phyloP scores from a whole-genome alignment of 2,113 vertebrate genomes.

The Cervus canadensis region DNA sequence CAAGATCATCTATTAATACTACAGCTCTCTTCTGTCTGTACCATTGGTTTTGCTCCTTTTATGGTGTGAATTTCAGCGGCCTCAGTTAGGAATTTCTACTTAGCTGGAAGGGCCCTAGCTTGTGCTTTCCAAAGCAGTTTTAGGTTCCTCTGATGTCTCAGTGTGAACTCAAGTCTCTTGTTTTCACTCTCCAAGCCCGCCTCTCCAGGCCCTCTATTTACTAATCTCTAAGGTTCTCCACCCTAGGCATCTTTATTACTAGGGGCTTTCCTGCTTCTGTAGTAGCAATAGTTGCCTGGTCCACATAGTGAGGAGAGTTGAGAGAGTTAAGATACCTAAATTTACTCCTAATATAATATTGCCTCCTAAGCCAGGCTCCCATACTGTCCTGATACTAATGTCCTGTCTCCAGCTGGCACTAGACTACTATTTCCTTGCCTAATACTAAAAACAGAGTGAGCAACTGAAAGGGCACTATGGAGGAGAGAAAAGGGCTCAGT shows the following conservation, averaged over 20 bases:
- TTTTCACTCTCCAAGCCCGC: neutral
- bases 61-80: neutral
- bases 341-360: neutral
- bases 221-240: neutral
- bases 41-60: neutral
- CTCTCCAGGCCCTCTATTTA: neutral
- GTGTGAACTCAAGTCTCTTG: neutral
- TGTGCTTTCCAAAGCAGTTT: neutral
- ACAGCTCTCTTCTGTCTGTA: neutral
- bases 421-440: neutral
- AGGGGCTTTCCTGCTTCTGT: neutral
- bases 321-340: neutral
- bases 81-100: neutral
- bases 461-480: neutral
- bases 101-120: neutral
- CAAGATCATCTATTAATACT: neutral
- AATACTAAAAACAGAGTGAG: neutral
- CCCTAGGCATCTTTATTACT: neutral
- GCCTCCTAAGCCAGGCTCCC: neutral
- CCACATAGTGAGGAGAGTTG: neutral
- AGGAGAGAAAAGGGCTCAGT: neutral
- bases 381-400: neutral
- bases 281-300: neutral
- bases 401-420: neutral
- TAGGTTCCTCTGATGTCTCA: neutral